Percentiles rank a stretch among this genome's conserved stretches.
phyloP scores from a whole-genome alignment of 2,888 invertebrate genomes.

The Cephus spinipes region DNA sequence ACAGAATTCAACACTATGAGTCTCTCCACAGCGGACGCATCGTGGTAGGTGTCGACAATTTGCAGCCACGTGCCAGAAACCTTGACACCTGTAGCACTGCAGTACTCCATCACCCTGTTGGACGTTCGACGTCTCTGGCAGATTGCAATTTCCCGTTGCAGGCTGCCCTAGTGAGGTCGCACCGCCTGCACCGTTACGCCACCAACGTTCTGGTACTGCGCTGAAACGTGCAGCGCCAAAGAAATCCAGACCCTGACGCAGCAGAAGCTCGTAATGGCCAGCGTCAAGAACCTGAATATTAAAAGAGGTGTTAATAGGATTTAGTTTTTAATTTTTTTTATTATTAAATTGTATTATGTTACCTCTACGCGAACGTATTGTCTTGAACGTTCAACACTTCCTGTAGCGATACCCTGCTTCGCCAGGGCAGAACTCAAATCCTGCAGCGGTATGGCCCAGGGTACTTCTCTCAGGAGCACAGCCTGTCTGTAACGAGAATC shows the following conservation, averaged over 20 bases:
- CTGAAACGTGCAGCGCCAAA: constrained; percentile 66
- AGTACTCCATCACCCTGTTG: constrained; percentile 64
- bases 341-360: constrained; percentile 8
- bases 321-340: background rate
- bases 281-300: constrained; percentile 63
- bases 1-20: constrained; percentile 69
- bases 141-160: constrained; percentile 22
- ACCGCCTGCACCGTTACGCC: constrained; percentile 40
- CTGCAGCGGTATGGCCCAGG: constrained; percentile 68
- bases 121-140: constrained; percentile 28
- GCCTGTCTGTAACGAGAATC: constrained; percentile 64
- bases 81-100: constrained; percentile 70
- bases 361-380: constrained; percentile 67
- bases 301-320: background rate
- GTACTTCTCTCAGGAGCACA: constrained; percentile 67
- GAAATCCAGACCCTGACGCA: constrained; percentile 68
- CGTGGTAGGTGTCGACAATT: constrained; percentile 66
- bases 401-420: constrained; percentile 65
- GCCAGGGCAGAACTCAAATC: constrained; percentile 67
- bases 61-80: constrained; percentile 70
- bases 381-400: constrained; percentile 63
- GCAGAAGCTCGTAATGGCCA: constrained; percentile 64
- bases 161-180: constrained; percentile 12
- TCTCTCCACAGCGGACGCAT: constrained; percentile 70
- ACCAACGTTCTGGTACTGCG: constrained; percentile 64